Percentiles rank a stretch among this genome's conserved stretches.
phyloP scores from a whole-genome alignment of 1,140 invertebrate species.

The Phthorimaea operculella region DNA sequence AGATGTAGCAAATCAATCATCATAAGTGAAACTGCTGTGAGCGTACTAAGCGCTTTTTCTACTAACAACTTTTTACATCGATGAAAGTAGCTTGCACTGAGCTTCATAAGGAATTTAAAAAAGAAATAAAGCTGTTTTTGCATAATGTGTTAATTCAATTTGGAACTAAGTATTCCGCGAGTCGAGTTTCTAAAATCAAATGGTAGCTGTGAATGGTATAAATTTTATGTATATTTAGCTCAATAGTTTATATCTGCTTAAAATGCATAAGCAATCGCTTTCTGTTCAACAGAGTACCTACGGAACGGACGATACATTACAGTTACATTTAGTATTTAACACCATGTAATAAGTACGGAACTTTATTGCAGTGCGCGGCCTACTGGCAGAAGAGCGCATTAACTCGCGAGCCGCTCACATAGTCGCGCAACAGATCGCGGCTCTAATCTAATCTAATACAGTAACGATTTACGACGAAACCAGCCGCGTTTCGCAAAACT shows the following conservation, averaged over 20 bases:
- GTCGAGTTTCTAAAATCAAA: too few species aligned
- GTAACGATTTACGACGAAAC: constrained; percentile 38
- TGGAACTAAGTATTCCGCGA: too few species aligned
- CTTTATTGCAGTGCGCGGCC: background rate
- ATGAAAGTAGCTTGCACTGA: background rate
- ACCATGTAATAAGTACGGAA: background rate
- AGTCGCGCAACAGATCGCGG: constrained; percentile 4
- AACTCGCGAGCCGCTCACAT: background rate
- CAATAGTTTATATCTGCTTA: too few species aligned
- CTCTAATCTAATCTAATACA: constrained; percentile 20
- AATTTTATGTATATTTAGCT: too few species aligned
- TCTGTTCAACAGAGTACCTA: too few species aligned
- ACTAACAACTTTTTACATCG: background rate
- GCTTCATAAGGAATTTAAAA: too few species aligned
- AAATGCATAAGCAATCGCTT: too few species aligned
- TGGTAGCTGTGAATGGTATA: too few species aligned
- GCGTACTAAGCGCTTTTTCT: background rate
- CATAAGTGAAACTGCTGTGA: constrained; percentile 37
- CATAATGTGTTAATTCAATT: too few species aligned
- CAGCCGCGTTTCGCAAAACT: constrained; percentile 49
- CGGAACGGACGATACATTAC: too few species aligned
- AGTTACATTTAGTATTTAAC: background rate
- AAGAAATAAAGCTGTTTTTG: too few species aligned
- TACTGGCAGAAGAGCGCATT: background rate
- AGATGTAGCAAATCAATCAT: constrained; percentile 41